Evolutionary conservation across 2,797 vertebrate species (phyloP).

Genomic region (Echiichthys vipera): DNA sequence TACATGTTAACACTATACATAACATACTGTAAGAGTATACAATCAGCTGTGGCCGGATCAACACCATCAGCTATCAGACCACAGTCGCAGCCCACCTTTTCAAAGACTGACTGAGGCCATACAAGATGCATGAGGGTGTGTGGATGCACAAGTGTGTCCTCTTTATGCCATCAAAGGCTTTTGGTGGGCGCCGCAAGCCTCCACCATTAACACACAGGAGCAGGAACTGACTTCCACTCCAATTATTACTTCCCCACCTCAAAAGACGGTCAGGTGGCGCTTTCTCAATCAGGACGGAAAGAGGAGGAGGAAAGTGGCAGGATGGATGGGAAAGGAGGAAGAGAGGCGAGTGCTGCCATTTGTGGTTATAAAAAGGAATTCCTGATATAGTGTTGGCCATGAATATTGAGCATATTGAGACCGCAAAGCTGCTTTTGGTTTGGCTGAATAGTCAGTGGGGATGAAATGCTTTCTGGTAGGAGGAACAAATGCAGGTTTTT

Average conservation of each 20-base stretch:
- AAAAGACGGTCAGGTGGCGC: constrained; percentile 70
- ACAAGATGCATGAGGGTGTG: constrained; percentile 64
- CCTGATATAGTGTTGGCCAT: constrained; percentile 56
- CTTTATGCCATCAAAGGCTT: constrained; percentile 67
- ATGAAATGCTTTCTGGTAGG: constrained; percentile 26
- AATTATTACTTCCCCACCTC: constrained; percentile 67
- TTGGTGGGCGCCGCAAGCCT: constrained; percentile 52
- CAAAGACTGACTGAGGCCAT: constrained; percentile 51
- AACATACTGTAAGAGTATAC: constrained; percentile 18
- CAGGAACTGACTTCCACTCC: constrained; percentile 63
- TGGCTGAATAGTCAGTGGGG: constrained; percentile 29
- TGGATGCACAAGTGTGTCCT: constrained; percentile 52
- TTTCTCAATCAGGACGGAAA: constrained; percentile 65
- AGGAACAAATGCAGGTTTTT: constrained; percentile 11
- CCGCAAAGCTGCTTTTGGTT: constrained; percentile 30
- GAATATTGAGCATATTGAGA: constrained; percentile 52
- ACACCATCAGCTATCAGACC: constrained; percentile 51
- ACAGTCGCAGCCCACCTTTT: constrained; percentile 45
- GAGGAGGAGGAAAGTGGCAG: constrained; percentile 60
- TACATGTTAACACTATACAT: constrained; percentile 22
- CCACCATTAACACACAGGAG: constrained; percentile 49
- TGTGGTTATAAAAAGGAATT: constrained; percentile 77
- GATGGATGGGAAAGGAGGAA: constrained; percentile 55
- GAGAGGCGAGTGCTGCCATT: constrained; percentile 54
- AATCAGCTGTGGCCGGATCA: constrained; percentile 11